Base-by-base conservation (phyloP, 2,797 vertebrate species). In the Sciaenops ocellatus region DNA sequence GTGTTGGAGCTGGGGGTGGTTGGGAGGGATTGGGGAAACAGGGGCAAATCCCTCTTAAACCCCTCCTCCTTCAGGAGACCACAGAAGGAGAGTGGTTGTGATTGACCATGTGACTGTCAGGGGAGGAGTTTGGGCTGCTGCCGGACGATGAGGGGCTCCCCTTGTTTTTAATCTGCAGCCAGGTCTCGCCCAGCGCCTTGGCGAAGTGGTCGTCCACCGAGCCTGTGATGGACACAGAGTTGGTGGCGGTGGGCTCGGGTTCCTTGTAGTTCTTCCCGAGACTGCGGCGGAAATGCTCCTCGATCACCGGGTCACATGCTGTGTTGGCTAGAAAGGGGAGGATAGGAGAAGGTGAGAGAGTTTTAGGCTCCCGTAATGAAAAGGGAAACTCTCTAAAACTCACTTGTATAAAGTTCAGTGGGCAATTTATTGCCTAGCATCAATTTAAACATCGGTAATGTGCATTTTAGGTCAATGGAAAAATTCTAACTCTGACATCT, bases 261-360 rank as follows among this genome's bases (percentile, higher is more conserved):
- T 99, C 97, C 93, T 98, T 98, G 96, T 99, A 99, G 89, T 99
- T 99, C 95, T 98, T 99, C 85, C 98, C 98, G 5, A 99, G 96
- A 92, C 98, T 99, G 84, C 98, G 95, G 76, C 98, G 98, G 95
- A 99, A 99, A 86, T 99, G 98, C 90, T 99, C 98, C 77, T 99
- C 98, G 55, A 99, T 98, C 93, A 99, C 98, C 0, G 98, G 98
- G 90, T 99, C 98, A 0, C 98, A 98, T 52, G 95, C 94, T 6
- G 96, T 77, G 79, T 95, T 95, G 66, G 96, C 96, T 97, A 63
- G 67, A 64, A 69, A 30, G 20, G 30, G 0, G 26, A 28, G 46
- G 26, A 0, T 0, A 66, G 13, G 64, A 0, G 4, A 13, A 9
- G 8, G 17, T 13, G 8, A 78, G 41, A 57, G 4, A 41, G 24